Percentiles rank a stretch among this genome's conserved stretches.
Conservation (phyloP, 2,888 invertebrate species). For the Sthenelais limicola region DNA sequence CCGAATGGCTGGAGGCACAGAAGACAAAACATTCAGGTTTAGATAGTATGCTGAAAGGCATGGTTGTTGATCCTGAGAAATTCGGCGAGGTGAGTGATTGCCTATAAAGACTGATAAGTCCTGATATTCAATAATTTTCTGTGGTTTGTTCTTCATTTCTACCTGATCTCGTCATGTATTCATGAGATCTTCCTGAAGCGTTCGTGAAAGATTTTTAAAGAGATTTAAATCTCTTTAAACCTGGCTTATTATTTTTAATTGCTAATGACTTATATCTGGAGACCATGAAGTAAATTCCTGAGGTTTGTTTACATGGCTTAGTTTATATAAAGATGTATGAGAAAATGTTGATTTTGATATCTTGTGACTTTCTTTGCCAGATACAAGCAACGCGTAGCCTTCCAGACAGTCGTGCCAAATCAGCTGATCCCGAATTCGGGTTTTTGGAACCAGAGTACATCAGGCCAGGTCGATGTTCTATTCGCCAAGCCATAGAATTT, state of each 20-base stretch:
- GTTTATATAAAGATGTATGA: background rate
- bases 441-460: conserved; percentile 79
- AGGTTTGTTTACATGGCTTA: background rate
- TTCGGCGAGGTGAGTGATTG: conserved; percentile 50
- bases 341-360: background rate
- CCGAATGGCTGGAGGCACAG: conserved; percentile 53
- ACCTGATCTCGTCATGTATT: too few species aligned
- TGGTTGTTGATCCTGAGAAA: conserved; percentile 48
- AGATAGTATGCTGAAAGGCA: conserved; percentile 51
- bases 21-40: conserved; percentile 53
- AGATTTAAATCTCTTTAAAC: too few species aligned
- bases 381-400: conserved; percentile 31
- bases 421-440: conserved; percentile 78
- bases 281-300: too few species aligned
- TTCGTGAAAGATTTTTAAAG: too few species aligned
- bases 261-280: too few species aligned
- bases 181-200: too few species aligned
- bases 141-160: too few species aligned
- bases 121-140: too few species aligned
- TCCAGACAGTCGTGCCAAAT: conserved; percentile 41
- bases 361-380: conserved; percentile 3
- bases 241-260: too few species aligned
- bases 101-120: too few species aligned
- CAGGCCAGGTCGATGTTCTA: conserved; percentile 78
- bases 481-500: conserved; percentile 79